Evolutionary conservation across 53 echinoderm and acorn worm species (phyloP), one percentile per base, ranked within the genome.

Genomic region (Holothuria leucospilota): DNA sequence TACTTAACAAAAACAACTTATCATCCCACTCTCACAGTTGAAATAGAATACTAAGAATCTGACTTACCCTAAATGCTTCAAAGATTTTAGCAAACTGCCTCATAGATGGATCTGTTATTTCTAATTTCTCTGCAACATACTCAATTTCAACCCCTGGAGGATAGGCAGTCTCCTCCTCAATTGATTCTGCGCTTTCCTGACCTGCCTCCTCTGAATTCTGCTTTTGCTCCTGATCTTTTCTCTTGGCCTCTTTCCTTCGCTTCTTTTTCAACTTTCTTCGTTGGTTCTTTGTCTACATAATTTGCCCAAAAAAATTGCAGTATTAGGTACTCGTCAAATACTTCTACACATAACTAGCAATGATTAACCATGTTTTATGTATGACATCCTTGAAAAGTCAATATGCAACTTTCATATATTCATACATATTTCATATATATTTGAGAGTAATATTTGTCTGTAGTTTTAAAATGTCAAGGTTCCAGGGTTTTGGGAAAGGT

Each of bases 201-300:
- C 61, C 66, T 61, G 69, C 85, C 53, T 89, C 84, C 15, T 84
- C 87, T 29, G 75, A 39, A 69, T 93, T 82, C 29, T 84, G 85
- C 49, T 82, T 74, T 69, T 86, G 69, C 77, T 95, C 63, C 58
- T 93, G 85, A 53, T 91, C 90, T 29, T 59, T 21, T 29, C 85
- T 90, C 86, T 88, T 91, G 42, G 90, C 89, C 9, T 86, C 91
- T 63, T 90, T 87, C 30, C 89, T 84, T 41, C 89, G 86, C 91
- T 96, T 92, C 94, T 96, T 96, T 78, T 96, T 96, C 74, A 88
- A 88, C 90, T 95, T 97, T n/a, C 96, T 82, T 12, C 96, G 85
- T 39, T 94, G 92, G 71, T 97, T 97, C 85, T 97, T 97, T 46
- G 95, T 92, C 98, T 97, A 63, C 25, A 56, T 18, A 30, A 63